Evolutionary conservation across 2,797 vertebrate species (phyloP), one percentile per base, ranked within the genome.

Genomic region (Rhinoraja longicauda): DNA sequence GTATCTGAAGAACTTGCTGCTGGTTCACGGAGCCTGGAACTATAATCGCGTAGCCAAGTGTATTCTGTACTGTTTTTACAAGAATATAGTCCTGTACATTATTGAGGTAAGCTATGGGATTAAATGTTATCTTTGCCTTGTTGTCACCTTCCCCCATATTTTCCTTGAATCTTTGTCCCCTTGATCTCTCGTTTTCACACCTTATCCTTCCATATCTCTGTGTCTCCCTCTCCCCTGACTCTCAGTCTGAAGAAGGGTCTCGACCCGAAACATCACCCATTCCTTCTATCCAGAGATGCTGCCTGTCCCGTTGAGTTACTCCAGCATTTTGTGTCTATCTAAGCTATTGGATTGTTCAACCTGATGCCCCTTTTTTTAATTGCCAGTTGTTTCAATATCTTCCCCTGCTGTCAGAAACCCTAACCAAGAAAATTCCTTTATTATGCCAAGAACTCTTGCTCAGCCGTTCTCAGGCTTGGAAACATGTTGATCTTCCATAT

Each of bases 41-140:
- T 99, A 98, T 90, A 98, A 98, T 96, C 96, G 98, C 93, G 97
- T 99, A 93, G 97, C 98, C 95, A 99, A 98, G 95, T 99, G 98
- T 94, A 98, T 99, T 96, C 95, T 99, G 59, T 99, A 99, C 95
- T 99, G 98, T 95, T 99, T 99, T 96, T 99, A 99, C 96, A 99
- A 99, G 96, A 99, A 99, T 90, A 98, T 99, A 79, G 98, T 99
- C 94, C 97, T 99, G 93, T 99, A 99, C 95, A 98, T 98, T 90
- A 98, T 98, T 0, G 97, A 98, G 97, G 97, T 98, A 97, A 96
- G 90, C 24, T 53, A 53, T 45, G 45, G 45, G 45, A 53, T 53
- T 53, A 5, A 53, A 53, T 53, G 53, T 53, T 53, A 53, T 53
- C 45, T 53, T 53, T 53, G 45, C 4, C 45, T 53, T 53, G 45